Conservation (phyloP, 2,888 invertebrate genomes). For the Chorisops tibialis region DNA sequence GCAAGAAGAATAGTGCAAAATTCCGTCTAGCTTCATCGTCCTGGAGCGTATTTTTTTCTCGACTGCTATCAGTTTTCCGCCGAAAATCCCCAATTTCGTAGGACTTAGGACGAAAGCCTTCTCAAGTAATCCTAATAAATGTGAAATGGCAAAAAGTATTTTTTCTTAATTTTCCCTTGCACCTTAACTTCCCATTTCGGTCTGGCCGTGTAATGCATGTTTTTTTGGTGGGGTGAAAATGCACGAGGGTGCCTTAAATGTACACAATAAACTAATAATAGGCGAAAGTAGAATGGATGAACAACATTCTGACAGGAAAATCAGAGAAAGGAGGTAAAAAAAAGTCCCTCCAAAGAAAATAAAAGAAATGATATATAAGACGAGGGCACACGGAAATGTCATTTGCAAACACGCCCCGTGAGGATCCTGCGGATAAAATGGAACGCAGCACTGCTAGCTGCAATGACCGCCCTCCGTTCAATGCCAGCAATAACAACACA, state of each 20-base stretch:
- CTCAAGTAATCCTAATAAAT: slow-evolving; percentile 25
- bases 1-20: no score
- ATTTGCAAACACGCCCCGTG: slow-evolving; percentile 23
- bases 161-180: slow-evolving; percentile 27
- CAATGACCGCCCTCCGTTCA: not conserved
- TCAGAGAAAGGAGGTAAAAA: not conserved
- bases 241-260: slow-evolving; percentile 14
- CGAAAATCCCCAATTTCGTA: slow-evolving; percentile 25
- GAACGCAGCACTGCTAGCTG: slow-evolving; percentile 5
- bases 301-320: slow-evolving; percentile 1
- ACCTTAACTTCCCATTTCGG: slow-evolving; percentile 9
- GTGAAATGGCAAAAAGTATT: slow-evolving; percentile 20
- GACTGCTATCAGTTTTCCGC: slow-evolving; percentile 20
- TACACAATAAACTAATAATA: slow-evolving; percentile 26
- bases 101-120: slow-evolving; percentile 22
- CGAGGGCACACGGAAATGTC: slow-evolving; percentile 20
- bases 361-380: slow-evolving; percentile 8
- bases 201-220: slow-evolving; percentile 7
- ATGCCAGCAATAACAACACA: not conserved
- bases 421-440: slow-evolving; percentile 15
- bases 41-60: slow-evolving; percentile 6
- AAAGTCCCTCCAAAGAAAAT: no score
- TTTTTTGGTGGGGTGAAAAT: slow-evolving; percentile 10
- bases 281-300: not conserved
- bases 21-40: not conserved